These are phyloP conservation scores for Lagodon rhomboides DNA, from an alignment of 2,797 vertebrate species.

Conservation along the genomic window DNA sequence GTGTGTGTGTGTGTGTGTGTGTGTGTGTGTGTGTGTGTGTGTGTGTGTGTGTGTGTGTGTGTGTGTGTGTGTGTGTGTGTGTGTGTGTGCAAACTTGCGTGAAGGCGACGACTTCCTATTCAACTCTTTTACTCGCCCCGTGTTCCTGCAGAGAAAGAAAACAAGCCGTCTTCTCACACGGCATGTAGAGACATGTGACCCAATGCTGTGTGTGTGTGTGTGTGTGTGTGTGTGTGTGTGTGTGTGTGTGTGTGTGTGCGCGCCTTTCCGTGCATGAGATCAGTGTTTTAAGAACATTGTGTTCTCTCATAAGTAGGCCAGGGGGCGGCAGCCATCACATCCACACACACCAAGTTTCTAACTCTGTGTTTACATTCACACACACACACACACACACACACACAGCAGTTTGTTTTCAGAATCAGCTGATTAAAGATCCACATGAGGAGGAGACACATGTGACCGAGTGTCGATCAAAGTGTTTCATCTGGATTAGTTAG, in stretches of 20 bases:
- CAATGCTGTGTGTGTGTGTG: neutral
- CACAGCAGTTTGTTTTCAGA: neutral
- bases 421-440: neutral
- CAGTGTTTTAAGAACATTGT: slow-evolving; percentile 68
- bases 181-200: slow-evolving; percentile 38
- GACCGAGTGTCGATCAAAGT: no score
- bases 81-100: neutral
- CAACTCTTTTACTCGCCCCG: neutral
- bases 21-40: neutral
- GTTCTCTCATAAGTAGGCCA: slow-evolving; percentile 68
- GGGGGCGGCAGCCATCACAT: slow-evolving; percentile 39
- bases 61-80: neutral
- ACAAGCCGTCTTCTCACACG: slow-evolving; percentile 13
- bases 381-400: no score
- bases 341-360: slow-evolving; percentile 22
- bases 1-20: slow-evolving; percentile 10
- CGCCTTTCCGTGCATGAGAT: slow-evolving; percentile 44
- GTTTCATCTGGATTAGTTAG: no score
- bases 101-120: neutral
- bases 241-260: slow-evolving; percentile 14
- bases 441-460: no score
- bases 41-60: neutral
- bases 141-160: slow-evolving; percentile 24
- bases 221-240: slow-evolving; percentile 19
- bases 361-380: slow-evolving; percentile 38